Percentiles rank a stretch among this genome's conserved stretches.
Conservation (phyloP, 2,888 invertebrate genomes). For the Rhaphigaster nebulosa region DNA sequence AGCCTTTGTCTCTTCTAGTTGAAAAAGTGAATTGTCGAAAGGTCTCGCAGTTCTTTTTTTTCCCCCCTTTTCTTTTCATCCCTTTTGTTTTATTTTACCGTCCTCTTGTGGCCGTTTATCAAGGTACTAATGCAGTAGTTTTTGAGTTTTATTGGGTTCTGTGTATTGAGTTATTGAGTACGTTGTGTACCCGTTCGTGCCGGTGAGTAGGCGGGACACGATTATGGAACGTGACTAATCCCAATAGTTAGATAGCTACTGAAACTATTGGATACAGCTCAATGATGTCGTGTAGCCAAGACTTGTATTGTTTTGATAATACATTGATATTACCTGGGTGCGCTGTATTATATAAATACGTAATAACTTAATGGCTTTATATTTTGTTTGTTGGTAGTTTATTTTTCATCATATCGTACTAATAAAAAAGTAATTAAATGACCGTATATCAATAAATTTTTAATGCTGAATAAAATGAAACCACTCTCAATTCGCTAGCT, state of each 20-base stretch:
- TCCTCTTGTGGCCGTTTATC: background rate
- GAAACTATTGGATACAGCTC: background rate
- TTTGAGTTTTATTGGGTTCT: background rate
- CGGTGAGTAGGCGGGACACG: background rate
- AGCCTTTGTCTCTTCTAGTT: background rate
- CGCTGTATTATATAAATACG: too few species aligned
- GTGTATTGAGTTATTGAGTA: background rate
- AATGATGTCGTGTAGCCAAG: background rate
- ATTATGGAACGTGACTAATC: background rate
- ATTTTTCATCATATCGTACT: too few species aligned
- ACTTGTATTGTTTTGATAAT: background rate
- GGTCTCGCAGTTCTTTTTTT: background rate
- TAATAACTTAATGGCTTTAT: too few species aligned
- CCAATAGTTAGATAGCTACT: background rate
- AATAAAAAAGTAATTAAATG: too few species aligned
- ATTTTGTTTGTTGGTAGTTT: too few species aligned
- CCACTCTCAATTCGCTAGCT: too few species aligned
- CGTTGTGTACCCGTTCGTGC: background rate
- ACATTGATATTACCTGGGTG: too few species aligned
- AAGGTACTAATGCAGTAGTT: background rate
- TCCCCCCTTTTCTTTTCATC: background rate
- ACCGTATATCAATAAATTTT: too few species aligned
- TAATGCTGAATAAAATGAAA: too few species aligned
- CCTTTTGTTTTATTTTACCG: background rate
- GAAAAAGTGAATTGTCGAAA: constrained; percentile 13